Conservation (phyloP, 1,140 invertebrate genomes). For the Parapsyche elsis region DNA sequence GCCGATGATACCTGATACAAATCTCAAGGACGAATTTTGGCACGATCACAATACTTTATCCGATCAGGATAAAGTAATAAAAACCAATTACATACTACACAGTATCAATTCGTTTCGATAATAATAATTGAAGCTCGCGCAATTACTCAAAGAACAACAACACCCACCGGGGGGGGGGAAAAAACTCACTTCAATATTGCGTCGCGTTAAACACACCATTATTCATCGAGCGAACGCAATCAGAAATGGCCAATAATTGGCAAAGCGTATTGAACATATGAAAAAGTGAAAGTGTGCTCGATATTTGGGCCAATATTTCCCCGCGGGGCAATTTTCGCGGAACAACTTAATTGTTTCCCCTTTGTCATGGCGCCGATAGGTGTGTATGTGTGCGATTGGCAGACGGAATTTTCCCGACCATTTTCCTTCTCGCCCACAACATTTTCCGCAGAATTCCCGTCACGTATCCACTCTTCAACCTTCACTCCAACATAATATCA, state of each 20-base stretch:
- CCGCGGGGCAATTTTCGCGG: conserved; percentile 3
- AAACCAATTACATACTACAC: no score
- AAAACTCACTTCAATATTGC: no score
- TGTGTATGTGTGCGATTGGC: conserved; percentile 15
- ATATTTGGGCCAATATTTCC: not conserved
- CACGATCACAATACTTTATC: no score
- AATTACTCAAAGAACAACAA: no score
- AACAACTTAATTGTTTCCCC: conserved; percentile 33
- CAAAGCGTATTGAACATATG: no score
- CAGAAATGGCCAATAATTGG: not conserved
- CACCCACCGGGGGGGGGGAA: no score
- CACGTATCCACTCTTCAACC: conserved; percentile 53
- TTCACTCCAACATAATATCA: conserved; percentile 55
- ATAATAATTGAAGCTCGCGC: not conserved
- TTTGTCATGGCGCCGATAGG: conserved; percentile 13
- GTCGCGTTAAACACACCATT: not conserved
- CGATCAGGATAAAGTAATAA: no score
- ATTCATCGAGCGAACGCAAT: conserved; percentile 13
- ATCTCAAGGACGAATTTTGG: no score
- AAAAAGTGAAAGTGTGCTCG: not conserved
- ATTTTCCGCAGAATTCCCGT: conserved; percentile 28
- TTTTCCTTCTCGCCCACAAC: conserved; percentile 26
- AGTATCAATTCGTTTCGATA: not conserved
- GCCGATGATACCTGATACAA: no score
- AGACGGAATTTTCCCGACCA: conserved; percentile 12